These are phyloP conservation scores for Hypselothyrea guttata DNA, from an alignment of 2,888 invertebrate species.

Conservation along the genomic window DNA sequence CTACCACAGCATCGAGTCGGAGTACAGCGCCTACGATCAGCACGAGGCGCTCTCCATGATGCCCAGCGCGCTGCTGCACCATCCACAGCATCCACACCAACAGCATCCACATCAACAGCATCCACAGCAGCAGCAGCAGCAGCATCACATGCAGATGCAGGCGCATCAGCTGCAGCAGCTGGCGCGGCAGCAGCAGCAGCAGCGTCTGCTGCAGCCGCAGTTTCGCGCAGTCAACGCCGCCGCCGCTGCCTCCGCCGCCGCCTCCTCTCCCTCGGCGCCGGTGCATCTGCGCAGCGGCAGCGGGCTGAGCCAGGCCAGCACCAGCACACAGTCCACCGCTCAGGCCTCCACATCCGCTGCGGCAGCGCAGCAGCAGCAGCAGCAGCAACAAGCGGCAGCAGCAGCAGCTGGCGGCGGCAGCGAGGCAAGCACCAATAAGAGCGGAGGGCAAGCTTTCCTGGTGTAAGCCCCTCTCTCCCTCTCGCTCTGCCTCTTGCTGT, in stretches of 20 bases:
- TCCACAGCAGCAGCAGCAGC: constrained; percentile 57
- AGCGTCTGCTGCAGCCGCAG: constrained; percentile 72
- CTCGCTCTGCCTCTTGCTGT: neutral
- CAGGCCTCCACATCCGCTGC: constrained; percentile 71
- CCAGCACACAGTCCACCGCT: constrained; percentile 80
- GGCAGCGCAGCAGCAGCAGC: constrained; percentile 72
- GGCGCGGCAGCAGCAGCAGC: constrained; percentile 63
- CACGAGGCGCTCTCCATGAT: constrained; percentile 84
- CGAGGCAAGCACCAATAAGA: constrained; percentile 64
- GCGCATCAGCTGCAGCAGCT: constrained; percentile 61
- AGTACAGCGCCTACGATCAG: constrained; percentile 89
- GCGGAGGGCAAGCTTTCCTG: constrained; percentile 81
- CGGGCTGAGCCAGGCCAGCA: constrained; percentile 81
- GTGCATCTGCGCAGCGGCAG: constrained; percentile 80
- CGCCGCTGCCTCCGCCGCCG: too few relatives aligned
- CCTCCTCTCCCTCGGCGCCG: too few relatives aligned
- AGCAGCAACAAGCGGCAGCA: constrained; percentile 74
- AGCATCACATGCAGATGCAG: constrained; percentile 56
- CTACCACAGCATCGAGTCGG: constrained; percentile 94
- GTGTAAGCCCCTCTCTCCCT: constrained; percentile 64
- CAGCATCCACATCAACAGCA: constrained; percentile 45
- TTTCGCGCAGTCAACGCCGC: constrained; percentile 59
- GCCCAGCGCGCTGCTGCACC: constrained; percentile 77
- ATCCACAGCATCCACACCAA: constrained; percentile 29
- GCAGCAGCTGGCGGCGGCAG: constrained; percentile 46